Evolutionary conservation across 2,113 vertebrate genomes (phyloP).

Genomic region (Rostratula benghalensis): DNA sequence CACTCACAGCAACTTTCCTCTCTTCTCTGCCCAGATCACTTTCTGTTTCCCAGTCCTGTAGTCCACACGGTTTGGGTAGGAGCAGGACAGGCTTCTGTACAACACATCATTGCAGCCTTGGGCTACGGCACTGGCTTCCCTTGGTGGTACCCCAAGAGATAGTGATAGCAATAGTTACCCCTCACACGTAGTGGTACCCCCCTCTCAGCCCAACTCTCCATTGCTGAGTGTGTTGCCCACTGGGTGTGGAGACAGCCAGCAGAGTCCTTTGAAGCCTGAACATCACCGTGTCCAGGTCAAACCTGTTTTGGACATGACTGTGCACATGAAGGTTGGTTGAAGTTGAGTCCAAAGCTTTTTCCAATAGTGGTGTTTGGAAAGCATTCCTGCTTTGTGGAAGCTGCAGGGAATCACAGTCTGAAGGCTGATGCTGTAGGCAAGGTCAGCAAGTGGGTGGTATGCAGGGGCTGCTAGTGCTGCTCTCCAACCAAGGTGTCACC

Average conservation of each 20-base stretch:
- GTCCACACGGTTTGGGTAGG: neutral
- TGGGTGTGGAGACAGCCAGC: neutral
- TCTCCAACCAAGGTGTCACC: neutral
- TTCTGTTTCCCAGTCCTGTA: neutral
- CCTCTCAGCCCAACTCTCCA: neutral
- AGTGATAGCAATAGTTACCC: rapidly evolving
- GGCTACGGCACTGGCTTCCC: neutral
- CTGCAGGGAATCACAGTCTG: neutral
- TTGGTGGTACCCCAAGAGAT: rapidly evolving
- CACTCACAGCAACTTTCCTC: neutral
- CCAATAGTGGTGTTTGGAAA: neutral
- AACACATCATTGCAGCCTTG: neutral
- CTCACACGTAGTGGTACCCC: neutral
- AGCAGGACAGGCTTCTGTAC: neutral
- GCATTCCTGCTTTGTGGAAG: neutral
- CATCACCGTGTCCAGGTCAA: neutral
- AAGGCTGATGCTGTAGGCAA: neutral
- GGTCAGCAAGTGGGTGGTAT: neutral
- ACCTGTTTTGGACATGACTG: neutral
- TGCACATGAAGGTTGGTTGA: neutral
- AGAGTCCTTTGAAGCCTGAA: neutral
- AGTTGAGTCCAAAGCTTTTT: neutral
- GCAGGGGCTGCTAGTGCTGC: neutral
- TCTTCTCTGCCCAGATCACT: neutral
- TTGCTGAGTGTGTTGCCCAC: neutral